These are phyloP conservation scores for Tragelaphus scriptus DNA, from an alignment of 2,113 vertebrate genomes.

Conservation along the genomic window DNA sequence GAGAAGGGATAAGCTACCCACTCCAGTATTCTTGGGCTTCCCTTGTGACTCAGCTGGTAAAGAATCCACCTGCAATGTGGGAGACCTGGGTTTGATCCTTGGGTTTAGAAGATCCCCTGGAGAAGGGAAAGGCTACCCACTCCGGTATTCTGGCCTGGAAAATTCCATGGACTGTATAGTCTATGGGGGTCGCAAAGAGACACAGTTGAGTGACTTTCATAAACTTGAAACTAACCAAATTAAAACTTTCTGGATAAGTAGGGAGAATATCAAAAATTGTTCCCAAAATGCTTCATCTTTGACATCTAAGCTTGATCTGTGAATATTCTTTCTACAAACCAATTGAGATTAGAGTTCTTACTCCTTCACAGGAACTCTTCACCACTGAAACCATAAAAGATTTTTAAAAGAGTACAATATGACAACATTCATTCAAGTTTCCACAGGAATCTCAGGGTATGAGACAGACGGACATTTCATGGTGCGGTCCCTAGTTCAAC, in stretches of 20 bases:
- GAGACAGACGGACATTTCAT: neutral
- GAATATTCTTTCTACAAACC: neutral
- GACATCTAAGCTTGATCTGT: neutral
- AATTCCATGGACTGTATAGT: neutral
- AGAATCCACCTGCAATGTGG: neutral
- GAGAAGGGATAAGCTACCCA: neutral
- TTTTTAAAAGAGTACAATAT: neutral
- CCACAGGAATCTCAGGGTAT: neutral
- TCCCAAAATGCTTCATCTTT: neutral
- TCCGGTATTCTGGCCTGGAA: no score
- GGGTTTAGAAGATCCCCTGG: no score
- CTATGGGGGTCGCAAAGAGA: neutral
- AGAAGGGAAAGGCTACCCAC: neutral
- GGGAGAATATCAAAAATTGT: neutral
- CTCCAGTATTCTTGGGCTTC: neutral
- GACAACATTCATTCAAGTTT: neutral
- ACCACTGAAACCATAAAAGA: neutral
- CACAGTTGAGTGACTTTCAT: neutral
- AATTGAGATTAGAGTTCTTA: neutral
- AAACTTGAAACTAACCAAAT: neutral
- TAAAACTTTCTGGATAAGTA: neutral
- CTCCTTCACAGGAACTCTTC: neutral
- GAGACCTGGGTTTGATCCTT: neutral
- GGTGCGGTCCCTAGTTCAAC: neutral
- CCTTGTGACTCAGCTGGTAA: neutral